Base-by-base conservation (phyloP, 2,797 vertebrate species). In the Mastacembelus armatus region DNA sequence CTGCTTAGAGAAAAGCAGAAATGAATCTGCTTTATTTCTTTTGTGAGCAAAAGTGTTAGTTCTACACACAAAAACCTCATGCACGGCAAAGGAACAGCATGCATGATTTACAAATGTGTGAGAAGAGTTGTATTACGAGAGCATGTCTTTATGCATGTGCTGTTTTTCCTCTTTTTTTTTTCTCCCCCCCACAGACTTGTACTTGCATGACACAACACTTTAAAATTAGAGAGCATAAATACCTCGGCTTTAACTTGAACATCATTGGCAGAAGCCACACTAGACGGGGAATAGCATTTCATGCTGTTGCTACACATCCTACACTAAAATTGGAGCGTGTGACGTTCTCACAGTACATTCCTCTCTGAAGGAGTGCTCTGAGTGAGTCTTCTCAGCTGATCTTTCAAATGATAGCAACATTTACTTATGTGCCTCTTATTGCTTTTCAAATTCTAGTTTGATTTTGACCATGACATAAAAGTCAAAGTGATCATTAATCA, bases 251-350 rank as follows among this genome's bases (percentile, higher is more conserved):
- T 27, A 60, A 21, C 61, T 71, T 18, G 42, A 59, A 65, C 69
- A 38, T 71, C 71, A 15, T 58, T 49, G 27, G 22, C 24, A 55
- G 51, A 74, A 39, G 58, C 70, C 54, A 68, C 56, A 58, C 54
- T 56, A 24, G 52, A 59, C 10, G 19, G 74, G 70, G 74, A 79
- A 72, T 76, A 80, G 45, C 66, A 71, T 89, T 86, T 82, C 80
- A 78, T 60, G 56, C 86, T 84, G 91, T 89, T 91, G 90, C 87
- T 86, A 89, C 60, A 65, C 77, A 71, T 74, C 79, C 82, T 71
- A 81, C 56, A 77, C 91, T 90, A 91, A 89, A 92, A 85, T 80
- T 86, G 87, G 84, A 70, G 65, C 11, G 29, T 47, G 88, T 78
- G 86, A 89, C 62, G 66, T 77, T 61, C 9, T 52, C 66, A 66